phyloP scores from a whole-genome alignment of 2,113 vertebrate genomes.

The Empidonax alnorum region DNA sequence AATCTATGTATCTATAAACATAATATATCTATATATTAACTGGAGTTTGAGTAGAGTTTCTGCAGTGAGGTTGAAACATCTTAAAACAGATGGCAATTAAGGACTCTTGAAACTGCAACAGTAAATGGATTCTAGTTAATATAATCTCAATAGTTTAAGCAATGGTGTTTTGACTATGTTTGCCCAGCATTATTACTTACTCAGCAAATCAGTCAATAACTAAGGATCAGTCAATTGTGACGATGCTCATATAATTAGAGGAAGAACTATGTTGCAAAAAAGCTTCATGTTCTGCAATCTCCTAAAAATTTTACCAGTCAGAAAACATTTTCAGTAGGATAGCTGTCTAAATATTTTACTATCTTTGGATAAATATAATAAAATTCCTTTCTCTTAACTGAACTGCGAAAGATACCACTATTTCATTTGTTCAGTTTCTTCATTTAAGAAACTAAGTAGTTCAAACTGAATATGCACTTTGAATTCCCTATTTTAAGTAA shows the following conservation, averaged over 20 bases:
- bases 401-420: neutral
- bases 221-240: neutral
- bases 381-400: neutral
- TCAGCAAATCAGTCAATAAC: neutral
- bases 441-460: neutral
- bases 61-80: neutral
- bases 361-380: neutral
- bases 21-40: neutral
- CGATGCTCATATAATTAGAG: neutral
- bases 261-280: neutral
- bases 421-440: neutral
- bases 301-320: neutral
- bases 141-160: no score
- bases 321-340: neutral
- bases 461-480: neutral
- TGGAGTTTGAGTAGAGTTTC: neutral
- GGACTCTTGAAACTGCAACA: neutral
- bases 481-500: neutral
- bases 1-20: neutral
- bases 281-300: neutral
- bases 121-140: neutral
- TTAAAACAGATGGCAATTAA: neutral
- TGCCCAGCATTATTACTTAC: neutral
- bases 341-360: neutral
- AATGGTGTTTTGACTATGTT: neutral